A percentile compares a stretch with the other conserved stretches of the same genome.
phyloP scores from a whole-genome alignment of 2,113 vertebrate species.

The Anoura caudifer region DNA sequence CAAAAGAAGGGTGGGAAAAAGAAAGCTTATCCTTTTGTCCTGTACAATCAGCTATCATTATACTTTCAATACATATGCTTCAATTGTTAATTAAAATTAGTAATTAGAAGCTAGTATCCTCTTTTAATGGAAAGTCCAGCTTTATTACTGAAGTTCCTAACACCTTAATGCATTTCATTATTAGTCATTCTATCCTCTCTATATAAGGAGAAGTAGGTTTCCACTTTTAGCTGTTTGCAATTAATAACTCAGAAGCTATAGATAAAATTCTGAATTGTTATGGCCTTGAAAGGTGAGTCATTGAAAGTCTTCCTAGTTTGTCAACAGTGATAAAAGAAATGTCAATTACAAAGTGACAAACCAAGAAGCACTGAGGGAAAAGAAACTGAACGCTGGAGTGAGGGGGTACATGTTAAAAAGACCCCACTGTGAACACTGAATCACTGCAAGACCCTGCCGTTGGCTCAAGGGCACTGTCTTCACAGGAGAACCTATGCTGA shows the following conservation, averaged over 20 bases:
- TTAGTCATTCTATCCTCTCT: not conserved
- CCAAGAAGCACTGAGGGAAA: not conserved
- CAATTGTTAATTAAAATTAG: slow-evolving; percentile 31
- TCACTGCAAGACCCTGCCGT: not conserved
- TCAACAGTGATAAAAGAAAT: not conserved
- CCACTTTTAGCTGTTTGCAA: not conserved
- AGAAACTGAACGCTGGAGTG: not conserved
- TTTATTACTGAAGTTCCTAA: slow-evolving; percentile 26
- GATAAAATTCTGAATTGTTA: not conserved
- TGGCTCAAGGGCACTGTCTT: not conserved
- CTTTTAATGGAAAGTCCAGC: not conserved
- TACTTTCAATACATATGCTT: not conserved
- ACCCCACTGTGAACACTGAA: not conserved
- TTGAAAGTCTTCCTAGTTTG: not conserved
- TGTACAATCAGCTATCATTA: not conserved
- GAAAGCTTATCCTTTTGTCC: not conserved
- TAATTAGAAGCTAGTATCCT: not conserved
- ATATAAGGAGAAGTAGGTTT: not conserved
- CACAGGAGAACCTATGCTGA: not conserved
- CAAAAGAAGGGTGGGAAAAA: not conserved
- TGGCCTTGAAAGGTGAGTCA: not conserved
- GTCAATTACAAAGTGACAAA: not conserved
- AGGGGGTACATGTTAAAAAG: not conserved
- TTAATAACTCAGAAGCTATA: not conserved
- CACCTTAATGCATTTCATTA: slow-evolving; percentile 11